Base-by-base conservation (phyloP, 2,888 invertebrate species). In the Apomyelois bistriatella region DNA sequence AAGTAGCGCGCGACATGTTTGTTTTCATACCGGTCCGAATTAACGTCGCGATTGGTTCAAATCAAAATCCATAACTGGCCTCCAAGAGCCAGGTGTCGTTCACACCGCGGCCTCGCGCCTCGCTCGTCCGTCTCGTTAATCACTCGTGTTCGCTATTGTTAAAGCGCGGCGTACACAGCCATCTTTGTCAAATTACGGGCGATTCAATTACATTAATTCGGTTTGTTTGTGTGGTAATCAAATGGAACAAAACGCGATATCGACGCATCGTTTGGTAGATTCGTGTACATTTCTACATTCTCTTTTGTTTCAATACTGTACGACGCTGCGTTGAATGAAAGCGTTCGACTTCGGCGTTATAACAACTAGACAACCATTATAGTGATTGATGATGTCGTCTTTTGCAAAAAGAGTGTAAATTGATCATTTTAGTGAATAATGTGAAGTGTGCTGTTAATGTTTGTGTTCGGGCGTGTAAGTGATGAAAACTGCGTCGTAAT, bases 21-120 rank as follows among this genome's bases (percentile, higher is more conserved):
- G 86, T 86, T 87, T 88, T 87, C 84, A 84, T 88, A 88, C 86
- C 87, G 88, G 88, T 88, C 86, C 81, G 84, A 87, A 88, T 89
- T 87, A 88, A 87, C 88, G 85, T 87, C 79, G 89, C 88, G 83
- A 90, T 88, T 89, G 88, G 88, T 86, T 88, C 80, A 89, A 88
- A 89, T 88, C 80, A 89, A 88, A 89, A 90, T 89, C 88, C 89
- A 89, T 89, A 89, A 88, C 88, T 89, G 89, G 89, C 89, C 89
- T 86, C 88, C 76, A 79, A 81, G 84, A 85, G 86, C 89, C 90
- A 90, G 90, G 90, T 90, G 90, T 90, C 90, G 90, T 91, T 90
- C 90, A 90, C 90, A 90, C 90, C 89, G 90, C 89, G 90, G 89
- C 90, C 87, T 87, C 88, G 88, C 88, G 88, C 85, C 87, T 87